These are phyloP conservation scores for Orbicella faveolata DNA, from an alignment of 64 coral and sea anemone species.

Conservation along the genomic window DNA sequence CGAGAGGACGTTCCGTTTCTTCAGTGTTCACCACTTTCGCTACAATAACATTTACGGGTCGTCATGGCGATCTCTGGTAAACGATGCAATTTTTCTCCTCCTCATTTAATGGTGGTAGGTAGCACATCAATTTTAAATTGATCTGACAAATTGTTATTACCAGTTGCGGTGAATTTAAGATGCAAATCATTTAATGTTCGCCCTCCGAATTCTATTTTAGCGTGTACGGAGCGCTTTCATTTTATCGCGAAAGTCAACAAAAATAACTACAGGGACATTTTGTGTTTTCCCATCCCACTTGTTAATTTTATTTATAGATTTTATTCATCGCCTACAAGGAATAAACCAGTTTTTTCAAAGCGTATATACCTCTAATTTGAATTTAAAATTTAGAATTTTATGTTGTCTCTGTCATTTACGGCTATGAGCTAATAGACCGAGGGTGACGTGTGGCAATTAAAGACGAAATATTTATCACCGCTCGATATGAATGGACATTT, in stretches of 20 bases:
- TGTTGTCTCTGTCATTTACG: background rate
- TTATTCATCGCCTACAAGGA: background rate
- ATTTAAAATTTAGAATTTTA: background rate
- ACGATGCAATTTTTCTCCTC: conserved; percentile 16
- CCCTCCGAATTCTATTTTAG: background rate
- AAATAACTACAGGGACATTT: background rate
- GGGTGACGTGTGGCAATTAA: background rate
- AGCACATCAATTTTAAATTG: conserved; percentile 8
- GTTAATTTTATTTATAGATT: background rate
- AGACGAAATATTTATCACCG: background rate
- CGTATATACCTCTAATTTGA: background rate
- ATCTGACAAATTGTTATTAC: conserved; percentile 20
- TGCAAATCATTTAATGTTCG: conserved; percentile 6
- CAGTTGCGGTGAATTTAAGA: conserved; percentile 33
- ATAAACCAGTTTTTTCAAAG: background rate
- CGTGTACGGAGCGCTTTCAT: background rate
- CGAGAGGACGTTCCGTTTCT: background rate
- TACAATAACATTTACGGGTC: background rate
- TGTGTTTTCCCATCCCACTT: background rate
- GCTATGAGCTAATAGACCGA: background rate
- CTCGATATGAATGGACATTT: background rate
- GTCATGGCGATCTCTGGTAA: background rate
- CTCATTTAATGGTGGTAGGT: background rate
- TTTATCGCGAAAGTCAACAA: background rate
- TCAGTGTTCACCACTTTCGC: background rate